Evolutionary conservation across 2,797 vertebrate genomes (phyloP).

Genomic region (Coregonus ussuriensis): DNA sequence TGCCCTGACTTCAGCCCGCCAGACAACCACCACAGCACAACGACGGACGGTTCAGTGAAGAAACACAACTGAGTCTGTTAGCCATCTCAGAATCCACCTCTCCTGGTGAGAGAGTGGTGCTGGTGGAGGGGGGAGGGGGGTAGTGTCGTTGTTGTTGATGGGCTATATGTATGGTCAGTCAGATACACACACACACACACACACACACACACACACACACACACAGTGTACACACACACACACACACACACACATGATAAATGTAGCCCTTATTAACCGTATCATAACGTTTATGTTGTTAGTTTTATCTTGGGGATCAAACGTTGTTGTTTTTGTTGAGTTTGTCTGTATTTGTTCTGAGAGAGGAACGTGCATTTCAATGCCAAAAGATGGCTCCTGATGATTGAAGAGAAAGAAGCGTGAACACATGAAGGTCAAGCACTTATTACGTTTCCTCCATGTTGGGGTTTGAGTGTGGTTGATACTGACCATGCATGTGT

Average conservation of each 20-base stretch:
- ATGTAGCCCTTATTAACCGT: slow-evolving; percentile 59
- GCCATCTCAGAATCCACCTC: slow-evolving; percentile 62
- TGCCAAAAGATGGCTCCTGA: slow-evolving; percentile 55
- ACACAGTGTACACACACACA: no score
- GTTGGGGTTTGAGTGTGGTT: slow-evolving; percentile 39
- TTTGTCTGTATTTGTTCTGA: slow-evolving; percentile 37
- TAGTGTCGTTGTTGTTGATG: slow-evolving; percentile 22
- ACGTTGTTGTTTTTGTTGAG: slow-evolving; percentile 34
- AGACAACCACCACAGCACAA: slow-evolving; percentile 57
- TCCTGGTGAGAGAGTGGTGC: slow-evolving; percentile 78
- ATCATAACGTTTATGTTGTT: slow-evolving; percentile 48
- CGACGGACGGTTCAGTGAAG: slow-evolving; percentile 71
- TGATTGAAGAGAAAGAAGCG: slow-evolving; percentile 51
- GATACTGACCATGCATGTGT: not conserved
- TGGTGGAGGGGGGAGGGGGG: slow-evolving; percentile 38
- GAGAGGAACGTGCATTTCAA: slow-evolving; percentile 55
- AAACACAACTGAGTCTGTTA: slow-evolving; percentile 83
- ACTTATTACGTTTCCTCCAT: slow-evolving; percentile 69
- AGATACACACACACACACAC: slow-evolving; percentile 33
- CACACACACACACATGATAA: slow-evolving; percentile 7
- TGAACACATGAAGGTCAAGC: slow-evolving; percentile 79
- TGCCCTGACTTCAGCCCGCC: slow-evolving; percentile 92
- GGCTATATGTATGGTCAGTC: slow-evolving; percentile 62
- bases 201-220: no score
- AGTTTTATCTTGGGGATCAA: slow-evolving; percentile 39